Percentiles rank a stretch among this genome's conserved stretches.
These are phyloP conservation scores for Hirundo rustica DNA, from an alignment of 2,797 vertebrate species.

Conservation along the genomic window DNA sequence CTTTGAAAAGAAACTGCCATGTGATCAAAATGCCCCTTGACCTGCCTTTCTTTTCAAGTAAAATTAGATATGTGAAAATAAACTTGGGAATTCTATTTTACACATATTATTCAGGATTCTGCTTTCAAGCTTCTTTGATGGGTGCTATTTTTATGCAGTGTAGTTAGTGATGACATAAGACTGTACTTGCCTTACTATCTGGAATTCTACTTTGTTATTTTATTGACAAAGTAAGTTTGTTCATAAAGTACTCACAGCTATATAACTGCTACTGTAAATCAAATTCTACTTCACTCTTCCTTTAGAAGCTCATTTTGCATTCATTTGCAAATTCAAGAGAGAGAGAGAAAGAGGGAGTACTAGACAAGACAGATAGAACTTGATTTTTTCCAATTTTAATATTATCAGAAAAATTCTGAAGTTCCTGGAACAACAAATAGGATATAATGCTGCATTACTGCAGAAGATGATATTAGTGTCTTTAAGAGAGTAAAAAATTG, in stretches of 20 bases:
- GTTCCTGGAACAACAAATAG: constrained; percentile 57
- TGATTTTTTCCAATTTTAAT: neutral
- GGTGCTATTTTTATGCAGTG: neutral
- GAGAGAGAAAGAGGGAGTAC: neutral
- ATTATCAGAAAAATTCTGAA: constrained; percentile 28
- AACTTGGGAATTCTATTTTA: neutral
- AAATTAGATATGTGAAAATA: neutral
- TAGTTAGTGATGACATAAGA: neutral
- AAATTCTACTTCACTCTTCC: neutral
- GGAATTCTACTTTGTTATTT: neutral
- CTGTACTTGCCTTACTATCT: neutral
- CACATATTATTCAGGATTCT: neutral
- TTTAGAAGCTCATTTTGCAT: neutral
- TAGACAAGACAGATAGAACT: neutral
- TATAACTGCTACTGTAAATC: neutral
- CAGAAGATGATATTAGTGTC: constrained; percentile 32
- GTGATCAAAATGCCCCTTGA: neutral
- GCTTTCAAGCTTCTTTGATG: neutral
- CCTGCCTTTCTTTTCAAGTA: neutral
- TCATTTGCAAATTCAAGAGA: constrained; percentile 1
- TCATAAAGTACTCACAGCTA: neutral
- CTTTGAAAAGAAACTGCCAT: neutral
- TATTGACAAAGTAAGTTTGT: neutral
- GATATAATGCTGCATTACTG: constrained; percentile 42
- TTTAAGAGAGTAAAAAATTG: constrained; percentile 54